phyloP scores from a whole-genome alignment of 2,888 invertebrate genomes.

The Chaetogeoica ovagalla region DNA sequence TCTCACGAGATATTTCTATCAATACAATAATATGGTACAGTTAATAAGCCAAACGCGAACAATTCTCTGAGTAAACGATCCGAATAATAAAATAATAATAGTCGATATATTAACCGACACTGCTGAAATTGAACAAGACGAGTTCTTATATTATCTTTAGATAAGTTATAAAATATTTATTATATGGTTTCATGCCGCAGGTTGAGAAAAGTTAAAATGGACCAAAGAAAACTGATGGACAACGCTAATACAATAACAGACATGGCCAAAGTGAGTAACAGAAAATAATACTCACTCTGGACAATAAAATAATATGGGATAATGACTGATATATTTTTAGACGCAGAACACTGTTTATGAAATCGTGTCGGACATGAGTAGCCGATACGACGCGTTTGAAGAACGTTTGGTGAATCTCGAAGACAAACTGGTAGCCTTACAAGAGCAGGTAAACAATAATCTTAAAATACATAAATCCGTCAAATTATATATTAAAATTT shows the following conservation, averaged over 20 bases:
- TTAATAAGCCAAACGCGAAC: too few species aligned
- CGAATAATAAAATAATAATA: too few species aligned
- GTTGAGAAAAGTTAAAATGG: slow-evolving; percentile 98
- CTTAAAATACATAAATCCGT: neutral
- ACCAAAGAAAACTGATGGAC: slow-evolving; percentile 98
- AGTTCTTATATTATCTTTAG: too few species aligned
- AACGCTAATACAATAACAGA: slow-evolving; percentile 99
- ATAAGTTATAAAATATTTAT: too few species aligned
- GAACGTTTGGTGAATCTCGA: slow-evolving; percentile 91
- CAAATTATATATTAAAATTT: neutral
- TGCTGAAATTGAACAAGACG: too few species aligned
- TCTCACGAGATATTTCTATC: too few species aligned
- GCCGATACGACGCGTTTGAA: slow-evolving; percentile 89
- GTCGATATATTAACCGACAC: too few species aligned
- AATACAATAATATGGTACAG: too few species aligned
- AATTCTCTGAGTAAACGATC: too few species aligned
- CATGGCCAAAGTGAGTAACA: slow-evolving; percentile 90
- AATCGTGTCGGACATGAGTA: slow-evolving; percentile 96
- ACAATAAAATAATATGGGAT: slow-evolving; percentile 34
- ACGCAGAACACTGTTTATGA: slow-evolving; percentile 98
- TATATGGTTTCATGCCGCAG: slow-evolving; percentile 63
- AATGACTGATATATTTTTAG: slow-evolving; percentile 63
- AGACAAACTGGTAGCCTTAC: slow-evolving; percentile 83
- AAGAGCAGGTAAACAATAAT: slow-evolving; percentile 64
- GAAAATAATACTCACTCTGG: neutral